Percentiles rank a stretch among this genome's conserved stretches.
Conservation (phyloP, 2,888 invertebrate genomes). For the Chrysolina oricalcia region DNA sequence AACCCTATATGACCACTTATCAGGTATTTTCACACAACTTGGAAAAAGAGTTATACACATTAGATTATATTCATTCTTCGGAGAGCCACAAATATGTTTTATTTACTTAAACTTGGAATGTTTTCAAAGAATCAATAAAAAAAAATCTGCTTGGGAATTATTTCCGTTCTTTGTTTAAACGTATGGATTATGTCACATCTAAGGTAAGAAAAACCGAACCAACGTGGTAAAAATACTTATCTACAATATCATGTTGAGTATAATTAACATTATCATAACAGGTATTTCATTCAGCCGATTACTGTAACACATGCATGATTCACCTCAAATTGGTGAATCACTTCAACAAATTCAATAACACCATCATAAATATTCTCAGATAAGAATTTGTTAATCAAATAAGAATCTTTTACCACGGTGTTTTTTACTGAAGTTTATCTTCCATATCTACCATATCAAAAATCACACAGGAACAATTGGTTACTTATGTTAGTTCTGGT, state of each 20-base stretch:
- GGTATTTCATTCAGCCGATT: not conserved
- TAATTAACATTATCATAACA: conserved; percentile 14
- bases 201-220: not conserved
- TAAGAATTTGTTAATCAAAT: conserved; percentile 4
- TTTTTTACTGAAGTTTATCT: not conserved
- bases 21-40: no score
- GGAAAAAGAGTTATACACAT: no score
- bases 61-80: no score
- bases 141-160: no score
- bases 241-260: not conserved
- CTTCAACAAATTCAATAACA: not conserved
- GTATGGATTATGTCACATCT: not conserved
- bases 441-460: not conserved
- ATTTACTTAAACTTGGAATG: no score
- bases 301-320: not conserved
- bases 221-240: not conserved
- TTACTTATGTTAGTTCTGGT: not conserved
- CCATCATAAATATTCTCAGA: not conserved
- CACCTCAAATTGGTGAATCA: conserved; percentile 1
- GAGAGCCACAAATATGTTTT: no score
- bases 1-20: no score
- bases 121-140: no score
- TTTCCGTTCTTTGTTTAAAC: not conserved
- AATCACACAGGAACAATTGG: not conserved
- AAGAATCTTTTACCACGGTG: not conserved